Evolutionary conservation across 2,797 vertebrate species (phyloP), one percentile per base, ranked within the genome.

Genomic region (Pelodytes ibericus): DNA sequence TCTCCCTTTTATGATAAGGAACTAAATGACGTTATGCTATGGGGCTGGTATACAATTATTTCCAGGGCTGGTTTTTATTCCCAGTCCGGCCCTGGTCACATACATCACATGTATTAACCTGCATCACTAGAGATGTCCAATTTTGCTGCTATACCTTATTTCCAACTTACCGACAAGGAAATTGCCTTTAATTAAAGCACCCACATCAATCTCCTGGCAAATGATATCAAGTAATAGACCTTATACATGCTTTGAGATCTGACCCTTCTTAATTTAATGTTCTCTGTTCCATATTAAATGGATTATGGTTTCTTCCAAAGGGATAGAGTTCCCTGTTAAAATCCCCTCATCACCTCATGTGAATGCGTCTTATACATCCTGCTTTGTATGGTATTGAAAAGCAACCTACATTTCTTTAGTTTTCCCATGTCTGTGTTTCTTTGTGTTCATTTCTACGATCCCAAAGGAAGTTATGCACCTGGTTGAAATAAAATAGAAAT

Each of bases 401-500:
- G 69, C 39, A 51, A 53, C 41, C 62, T 60, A 20, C 56, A 29
- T 61, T 53, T 67, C 63, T 67, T 60, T 71, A 49, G 56, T 67
- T 33, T 69, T 36, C 56, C 49, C 47, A 69, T 47, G 56, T n/a
- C 33, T 24, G 11, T 26, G 11, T 56, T 53, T 39, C 41, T 68
- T 67, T 68, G 76, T 72, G 70, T 41, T 44, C 26, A 57, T 13
- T 16, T 47, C 56, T 71, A 16, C 7, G 20, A 30, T 68, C 76
- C 76, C 75, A n/a, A 49, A 10, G 30, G 56, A 67, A 64, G 66
- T 11, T 20, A 53, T 74, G 71, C 77, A 79, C 71, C 77, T 74
- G 77, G 77, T 56, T 73, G 33, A 68, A 62, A 72, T 72, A 29
- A 78, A 72, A 72, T 72, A 24, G 62, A 65, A 59, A 25, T 71